Conservation (phyloP, 2,797 vertebrate genomes). For the Amniataba percoides region DNA sequence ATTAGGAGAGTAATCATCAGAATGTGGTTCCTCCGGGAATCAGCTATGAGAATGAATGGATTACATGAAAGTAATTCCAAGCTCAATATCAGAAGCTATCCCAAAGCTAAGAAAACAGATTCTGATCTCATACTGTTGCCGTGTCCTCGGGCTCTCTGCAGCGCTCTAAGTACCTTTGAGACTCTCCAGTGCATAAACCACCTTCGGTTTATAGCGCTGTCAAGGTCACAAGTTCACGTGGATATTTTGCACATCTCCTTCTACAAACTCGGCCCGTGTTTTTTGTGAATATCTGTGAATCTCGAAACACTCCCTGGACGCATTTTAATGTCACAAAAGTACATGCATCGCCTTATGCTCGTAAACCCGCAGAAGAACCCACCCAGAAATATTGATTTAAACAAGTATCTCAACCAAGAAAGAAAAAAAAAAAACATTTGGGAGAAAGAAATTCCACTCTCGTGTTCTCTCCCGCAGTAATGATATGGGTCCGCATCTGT, state of each 20-base stretch:
- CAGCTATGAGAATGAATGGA: conserved; percentile 81
- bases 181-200: conserved; percentile 74
- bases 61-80: conserved; percentile 84
- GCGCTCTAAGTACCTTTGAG: conserved; percentile 75
- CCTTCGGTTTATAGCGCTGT: conserved; percentile 66
- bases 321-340: conserved; percentile 21
- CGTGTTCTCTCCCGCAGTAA: conserved; percentile 45
- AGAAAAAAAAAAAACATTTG: conserved; percentile 22
- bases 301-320: conserved; percentile 5
- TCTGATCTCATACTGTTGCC: conserved; percentile 79
- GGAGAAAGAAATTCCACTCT: conserved; percentile 15
- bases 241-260: conserved; percentile 50
- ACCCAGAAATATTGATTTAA: neutral
- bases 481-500: conserved; percentile 69
- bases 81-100: conserved; percentile 83
- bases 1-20: conserved; percentile 80
- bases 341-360: neutral
- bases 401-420: conserved; percentile 6
- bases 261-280: conserved; percentile 1
- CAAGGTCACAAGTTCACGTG: conserved; percentile 78
- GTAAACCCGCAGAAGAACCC: neutral
- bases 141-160: conserved; percentile 75
- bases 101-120: conserved; percentile 79
- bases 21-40: conserved; percentile 78
- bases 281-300: conserved; percentile 23